Evolutionary conservation across 2,888 invertebrate species (phyloP).

Genomic region (Andrena haemorrhoa): DNA sequence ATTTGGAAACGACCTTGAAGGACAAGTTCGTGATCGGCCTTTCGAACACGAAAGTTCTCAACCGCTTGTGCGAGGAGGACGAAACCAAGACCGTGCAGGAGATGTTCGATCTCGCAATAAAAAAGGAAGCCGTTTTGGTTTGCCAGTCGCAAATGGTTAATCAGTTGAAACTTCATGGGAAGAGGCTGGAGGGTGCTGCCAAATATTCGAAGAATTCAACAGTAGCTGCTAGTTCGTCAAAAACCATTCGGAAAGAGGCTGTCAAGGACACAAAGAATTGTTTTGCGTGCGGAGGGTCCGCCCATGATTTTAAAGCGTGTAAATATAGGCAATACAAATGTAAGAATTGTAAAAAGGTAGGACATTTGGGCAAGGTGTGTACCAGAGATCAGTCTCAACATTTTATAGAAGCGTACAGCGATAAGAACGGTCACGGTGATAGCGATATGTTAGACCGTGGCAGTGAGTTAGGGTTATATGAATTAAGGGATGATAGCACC

Average conservation of each 20-base stretch:
- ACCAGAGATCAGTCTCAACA: not conserved
- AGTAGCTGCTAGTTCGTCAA: not conserved
- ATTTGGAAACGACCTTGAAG: not conserved
- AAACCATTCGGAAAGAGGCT: not conserved
- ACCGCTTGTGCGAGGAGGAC: not conserved
- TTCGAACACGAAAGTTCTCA: not conserved
- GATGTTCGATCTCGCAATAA: not conserved
- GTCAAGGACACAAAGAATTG: not conserved
- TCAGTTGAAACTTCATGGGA: not conserved
- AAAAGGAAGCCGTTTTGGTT: not conserved
- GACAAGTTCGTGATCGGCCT: slow-evolving; percentile 8
- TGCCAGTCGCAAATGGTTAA: not conserved
- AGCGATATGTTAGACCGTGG: not conserved
- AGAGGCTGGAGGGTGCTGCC: not conserved
- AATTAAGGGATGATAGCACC: not conserved
- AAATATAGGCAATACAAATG: slow-evolving; percentile 5
- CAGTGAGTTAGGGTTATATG: not conserved
- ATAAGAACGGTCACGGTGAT: not conserved
- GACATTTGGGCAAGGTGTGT: not conserved
- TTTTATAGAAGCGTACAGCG: not conserved
- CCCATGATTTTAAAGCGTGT: slow-evolving; percentile 5
- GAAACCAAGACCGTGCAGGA: not conserved
- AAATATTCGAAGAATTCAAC: not conserved
- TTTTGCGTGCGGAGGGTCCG: not conserved
- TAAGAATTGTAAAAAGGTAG: slow-evolving; percentile 12